These are phyloP conservation scores for Griposia aprilina DNA, from an alignment of 2,888 invertebrate species.

Conservation along the genomic window DNA sequence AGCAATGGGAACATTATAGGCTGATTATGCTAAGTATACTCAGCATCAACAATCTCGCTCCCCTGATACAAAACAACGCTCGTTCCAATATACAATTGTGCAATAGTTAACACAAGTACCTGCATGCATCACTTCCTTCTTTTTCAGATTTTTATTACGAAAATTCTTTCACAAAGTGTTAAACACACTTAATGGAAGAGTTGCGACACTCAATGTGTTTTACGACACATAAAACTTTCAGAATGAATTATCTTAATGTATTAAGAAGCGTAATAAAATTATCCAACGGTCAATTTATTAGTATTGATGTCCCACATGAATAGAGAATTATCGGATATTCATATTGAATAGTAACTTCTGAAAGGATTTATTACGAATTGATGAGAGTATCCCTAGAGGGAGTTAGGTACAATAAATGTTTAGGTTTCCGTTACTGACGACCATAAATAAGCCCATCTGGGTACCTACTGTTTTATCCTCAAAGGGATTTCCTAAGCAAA, in stretches of 20 bases:
- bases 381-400: not conserved
- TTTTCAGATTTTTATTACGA: conserved; percentile 29
- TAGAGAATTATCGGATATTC: conserved; percentile 22
- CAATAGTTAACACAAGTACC: conserved; percentile 25
- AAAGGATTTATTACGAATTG: conserved; percentile 21
- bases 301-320: conserved; percentile 25
- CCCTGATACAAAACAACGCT: conserved; percentile 31
- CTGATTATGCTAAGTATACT: conserved; percentile 52
- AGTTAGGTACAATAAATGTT: conserved; percentile 11
- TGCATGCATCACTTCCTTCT: conserved; percentile 5
- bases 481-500: conserved; percentile 58
- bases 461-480: conserved; percentile 22
- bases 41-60: conserved; percentile 26
- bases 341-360: conserved; percentile 15
- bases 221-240: conserved; percentile 54
- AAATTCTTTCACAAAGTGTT: conserved; percentile 42
- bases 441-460: conserved; percentile 3
- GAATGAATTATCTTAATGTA: conserved; percentile 51
- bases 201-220: conserved; percentile 56
- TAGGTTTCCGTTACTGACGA: conserved; percentile 23
- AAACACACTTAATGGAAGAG: conserved; percentile 45
- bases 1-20: too few relatives aligned
- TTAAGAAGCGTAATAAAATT: conserved; percentile 49
- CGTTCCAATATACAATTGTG: conserved; percentile 30
- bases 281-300: conserved; percentile 46